These are phyloP conservation scores for Echinops telfairi DNA, from an alignment of 2,113 vertebrate species.

Conservation along the genomic window DNA sequence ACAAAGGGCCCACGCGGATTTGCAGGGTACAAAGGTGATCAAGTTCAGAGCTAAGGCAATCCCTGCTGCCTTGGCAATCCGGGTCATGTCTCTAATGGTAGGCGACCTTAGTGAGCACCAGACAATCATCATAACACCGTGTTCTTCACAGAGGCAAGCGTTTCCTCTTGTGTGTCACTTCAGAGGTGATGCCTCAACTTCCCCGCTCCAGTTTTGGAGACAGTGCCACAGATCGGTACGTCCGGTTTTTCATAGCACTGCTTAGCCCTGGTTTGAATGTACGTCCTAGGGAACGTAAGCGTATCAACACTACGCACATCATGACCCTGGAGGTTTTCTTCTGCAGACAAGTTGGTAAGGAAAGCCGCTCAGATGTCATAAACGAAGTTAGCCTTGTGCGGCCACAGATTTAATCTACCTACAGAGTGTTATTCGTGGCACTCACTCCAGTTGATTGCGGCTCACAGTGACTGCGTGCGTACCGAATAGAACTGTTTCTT, in stretches of 20 bases:
- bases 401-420: neutral
- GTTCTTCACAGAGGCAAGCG: neutral
- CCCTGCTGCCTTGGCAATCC: constrained; percentile 37
- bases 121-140: constrained; percentile 4
- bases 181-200: neutral
- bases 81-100: constrained; percentile 37
- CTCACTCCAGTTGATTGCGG: neutral
- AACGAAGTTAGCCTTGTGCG: neutral
- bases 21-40: rapidly evolving
- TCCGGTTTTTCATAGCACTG: neutral
- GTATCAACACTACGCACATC: neutral
- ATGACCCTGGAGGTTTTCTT: neutral
- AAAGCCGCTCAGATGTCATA: neutral
- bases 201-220: constrained; percentile 10
- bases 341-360: neutral
- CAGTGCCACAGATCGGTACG: neutral
- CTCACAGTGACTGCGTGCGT: neutral
- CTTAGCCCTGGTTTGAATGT: constrained; percentile 12
- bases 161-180: neutral
- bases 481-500: neutral
- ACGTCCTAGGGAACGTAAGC: constrained; percentile 7
- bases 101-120: neutral
- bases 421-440: neutral
- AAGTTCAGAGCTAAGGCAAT: constrained; percentile 19
- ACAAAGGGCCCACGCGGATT: constrained; percentile 61